phyloP scores from a whole-genome alignment of 92 coral and sea anemone species.

The Palythoa grandiflora region DNA sequence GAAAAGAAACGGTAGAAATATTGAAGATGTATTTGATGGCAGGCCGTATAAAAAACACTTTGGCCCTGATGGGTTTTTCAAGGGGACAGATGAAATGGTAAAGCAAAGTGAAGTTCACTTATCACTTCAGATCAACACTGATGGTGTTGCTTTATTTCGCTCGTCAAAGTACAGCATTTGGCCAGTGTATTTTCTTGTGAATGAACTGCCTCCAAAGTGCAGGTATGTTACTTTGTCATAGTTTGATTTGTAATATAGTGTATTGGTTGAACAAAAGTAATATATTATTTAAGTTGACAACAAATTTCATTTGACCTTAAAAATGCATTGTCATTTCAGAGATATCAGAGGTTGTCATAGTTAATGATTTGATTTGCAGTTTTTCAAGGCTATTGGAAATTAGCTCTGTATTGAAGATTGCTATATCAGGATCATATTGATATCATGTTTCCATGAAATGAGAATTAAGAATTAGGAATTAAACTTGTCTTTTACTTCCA shows the following conservation, averaged over 20 bases:
- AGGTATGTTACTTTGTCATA: neutral
- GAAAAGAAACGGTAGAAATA: conserved; percentile 22
- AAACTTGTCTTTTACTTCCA: neutral
- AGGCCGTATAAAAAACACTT: conserved; percentile 52
- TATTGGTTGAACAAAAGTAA: too few relatives aligned
- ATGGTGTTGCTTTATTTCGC: conserved; percentile 63
- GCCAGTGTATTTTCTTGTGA: conserved; percentile 56
- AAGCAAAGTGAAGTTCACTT: conserved; percentile 53
- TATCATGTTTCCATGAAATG: neutral
- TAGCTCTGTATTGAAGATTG: neutral
- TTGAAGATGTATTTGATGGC: conserved; percentile 67
- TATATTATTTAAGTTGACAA: neutral
- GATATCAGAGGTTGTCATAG: too few relatives aligned
- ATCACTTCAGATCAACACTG: conserved; percentile 58
- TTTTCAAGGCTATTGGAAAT: too few relatives aligned
- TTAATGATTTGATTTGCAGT: too few relatives aligned
- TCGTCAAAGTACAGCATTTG: conserved; percentile 62
- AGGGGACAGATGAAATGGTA: conserved; percentile 46
- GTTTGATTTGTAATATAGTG: too few relatives aligned
- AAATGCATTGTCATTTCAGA: neutral
- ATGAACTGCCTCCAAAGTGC: conserved; percentile 59
- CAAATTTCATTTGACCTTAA: neutral
- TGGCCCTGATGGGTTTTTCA: conserved; percentile 52
- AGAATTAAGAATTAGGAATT: neutral
- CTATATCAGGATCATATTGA: neutral